phyloP scores from a whole-genome alignment of 2,888 invertebrate genomes.

The Heliothis peltigera region DNA sequence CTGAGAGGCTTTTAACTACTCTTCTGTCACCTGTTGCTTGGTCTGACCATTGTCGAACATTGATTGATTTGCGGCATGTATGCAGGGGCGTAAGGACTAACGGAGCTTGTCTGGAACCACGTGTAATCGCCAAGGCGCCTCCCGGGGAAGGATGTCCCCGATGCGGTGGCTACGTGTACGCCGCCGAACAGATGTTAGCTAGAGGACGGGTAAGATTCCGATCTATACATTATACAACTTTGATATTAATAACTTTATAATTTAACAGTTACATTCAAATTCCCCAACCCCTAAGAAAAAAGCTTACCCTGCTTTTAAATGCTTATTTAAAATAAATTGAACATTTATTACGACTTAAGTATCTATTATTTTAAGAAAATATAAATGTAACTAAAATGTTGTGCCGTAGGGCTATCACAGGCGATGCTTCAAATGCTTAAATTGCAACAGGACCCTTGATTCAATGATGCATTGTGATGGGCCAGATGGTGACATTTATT shows the following conservation, averaged over 20 bases:
- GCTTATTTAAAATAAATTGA: conserved; percentile 15
- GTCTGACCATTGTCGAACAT: conserved; percentile 58
- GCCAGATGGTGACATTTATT: conserved; percentile 97
- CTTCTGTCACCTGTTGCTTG: conserved; percentile 85
- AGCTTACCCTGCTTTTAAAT: conserved; percentile 47
- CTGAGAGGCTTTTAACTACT: conserved; percentile 86
- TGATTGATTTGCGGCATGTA: conserved; percentile 69
- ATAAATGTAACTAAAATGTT: conserved; percentile 65
- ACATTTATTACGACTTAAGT: background rate
- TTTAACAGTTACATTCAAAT: conserved; percentile 5
- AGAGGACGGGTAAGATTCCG: conserved; percentile 94
- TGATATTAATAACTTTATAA: background rate
- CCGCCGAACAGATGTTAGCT: conserved; percentile 97
- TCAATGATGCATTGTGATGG: conserved; percentile 97
- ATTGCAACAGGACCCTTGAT: conserved; percentile 95
- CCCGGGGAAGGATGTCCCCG: conserved; percentile 96
- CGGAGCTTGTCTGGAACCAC: conserved; percentile 92
- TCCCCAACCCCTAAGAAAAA: conserved; percentile 7
- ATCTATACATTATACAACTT: background rate
- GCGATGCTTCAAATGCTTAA: conserved; percentile 96
- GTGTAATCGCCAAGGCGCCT: conserved; percentile 94
- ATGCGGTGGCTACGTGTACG: conserved; percentile 96
- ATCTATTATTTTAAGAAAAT: conserved; percentile 19
- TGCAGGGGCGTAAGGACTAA: conserved; percentile 87
- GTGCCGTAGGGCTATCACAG: conserved; percentile 95